A percentile compares a stretch with the other conserved stretches of the same genome.
Conservation (phyloP, 1,140 invertebrate species). For the Asbolus verrucosus region DNA sequence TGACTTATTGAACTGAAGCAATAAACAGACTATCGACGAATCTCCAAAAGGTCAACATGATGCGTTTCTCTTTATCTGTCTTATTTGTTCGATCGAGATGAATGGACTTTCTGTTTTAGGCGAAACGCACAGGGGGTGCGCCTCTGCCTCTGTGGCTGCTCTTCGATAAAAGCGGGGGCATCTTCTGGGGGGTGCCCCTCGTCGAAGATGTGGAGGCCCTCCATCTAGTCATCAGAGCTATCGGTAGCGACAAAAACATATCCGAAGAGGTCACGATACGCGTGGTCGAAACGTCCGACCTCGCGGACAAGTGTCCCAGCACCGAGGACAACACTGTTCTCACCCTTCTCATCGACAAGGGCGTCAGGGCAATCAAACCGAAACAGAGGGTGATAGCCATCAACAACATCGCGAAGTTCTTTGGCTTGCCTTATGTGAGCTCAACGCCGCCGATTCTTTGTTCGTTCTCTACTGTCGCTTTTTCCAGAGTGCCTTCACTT, state of each 20-base stretch:
- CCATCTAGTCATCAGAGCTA: conserved; percentile 52
- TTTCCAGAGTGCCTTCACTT: conserved; percentile 67
- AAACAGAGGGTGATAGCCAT: conserved; percentile 67
- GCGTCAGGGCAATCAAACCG: conserved; percentile 66
- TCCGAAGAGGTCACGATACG: conserved; percentile 47
- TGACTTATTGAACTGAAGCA: conserved; percentile 2
- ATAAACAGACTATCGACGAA: conserved; percentile 9
- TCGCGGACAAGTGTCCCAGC: conserved; percentile 52
- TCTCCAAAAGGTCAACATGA: background rate
- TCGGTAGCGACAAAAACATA: conserved; percentile 36
- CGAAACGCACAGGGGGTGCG: conserved; percentile 54
- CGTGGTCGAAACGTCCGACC: conserved; percentile 43
- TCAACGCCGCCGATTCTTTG: background rate
- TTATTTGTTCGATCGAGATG: background rate
- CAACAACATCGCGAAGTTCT: conserved; percentile 69
- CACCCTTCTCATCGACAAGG: conserved; percentile 66
- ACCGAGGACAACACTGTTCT: conserved; percentile 63
- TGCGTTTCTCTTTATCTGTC: background rate
- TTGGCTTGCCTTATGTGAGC: conserved; percentile 69
- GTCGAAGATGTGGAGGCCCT: conserved; percentile 56
- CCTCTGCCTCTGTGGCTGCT: conserved; percentile 62
- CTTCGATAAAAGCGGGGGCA: conserved; percentile 60
- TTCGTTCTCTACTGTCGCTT: conserved; percentile 47
- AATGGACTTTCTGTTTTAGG: conserved; percentile 56
- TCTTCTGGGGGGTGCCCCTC: conserved; percentile 62